Evolutionary conservation across 1,140 invertebrate genomes (phyloP).

Genomic region (Chrysoperla carnea): DNA sequence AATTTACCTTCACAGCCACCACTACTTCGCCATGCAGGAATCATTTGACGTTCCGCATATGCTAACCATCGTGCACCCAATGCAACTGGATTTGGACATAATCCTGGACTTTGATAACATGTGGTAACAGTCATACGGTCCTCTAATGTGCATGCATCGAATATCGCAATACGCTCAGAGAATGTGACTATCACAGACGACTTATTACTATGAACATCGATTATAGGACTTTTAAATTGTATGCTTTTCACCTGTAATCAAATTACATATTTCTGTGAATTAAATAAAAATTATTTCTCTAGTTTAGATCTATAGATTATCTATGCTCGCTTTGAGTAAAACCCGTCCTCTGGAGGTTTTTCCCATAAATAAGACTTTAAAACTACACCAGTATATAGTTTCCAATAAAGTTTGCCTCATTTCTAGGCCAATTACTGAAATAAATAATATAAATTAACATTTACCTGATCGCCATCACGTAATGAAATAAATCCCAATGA

Average conservation of each 20-base stretch:
- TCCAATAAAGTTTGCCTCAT: too few relatives aligned
- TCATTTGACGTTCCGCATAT: slow-evolving; percentile 70
- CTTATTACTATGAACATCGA: slow-evolving; percentile 72
- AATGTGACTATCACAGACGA: slow-evolving; percentile 73
- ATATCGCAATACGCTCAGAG: slow-evolving; percentile 75
- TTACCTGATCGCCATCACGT: slow-evolving; percentile 69
- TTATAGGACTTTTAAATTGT: slow-evolving; percentile 80
- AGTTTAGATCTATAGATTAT: too few relatives aligned
- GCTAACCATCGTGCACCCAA: slow-evolving; percentile 66
- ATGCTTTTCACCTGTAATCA: slow-evolving; percentile 55
- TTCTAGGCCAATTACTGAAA: too few relatives aligned
- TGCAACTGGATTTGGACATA: slow-evolving; percentile 75
- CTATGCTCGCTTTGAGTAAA: too few relatives aligned
- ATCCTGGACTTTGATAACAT: slow-evolving; percentile 74
- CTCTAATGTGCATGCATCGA: slow-evolving; percentile 75
- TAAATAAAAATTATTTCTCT: too few relatives aligned
- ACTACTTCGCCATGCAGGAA: slow-evolving; percentile 64
- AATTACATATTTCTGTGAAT: not conserved
- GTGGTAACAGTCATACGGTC: slow-evolving; percentile 73
- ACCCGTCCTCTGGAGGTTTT: too few relatives aligned
- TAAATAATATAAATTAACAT: slow-evolving; percentile 2
- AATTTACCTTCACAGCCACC: slow-evolving; percentile 57
- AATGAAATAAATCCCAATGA: slow-evolving; percentile 81
- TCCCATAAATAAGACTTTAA: too few relatives aligned
- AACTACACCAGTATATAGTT: too few relatives aligned